Conservation (phyloP, 2,797 vertebrate species). For the Chiloscyllium punctatum region DNA sequence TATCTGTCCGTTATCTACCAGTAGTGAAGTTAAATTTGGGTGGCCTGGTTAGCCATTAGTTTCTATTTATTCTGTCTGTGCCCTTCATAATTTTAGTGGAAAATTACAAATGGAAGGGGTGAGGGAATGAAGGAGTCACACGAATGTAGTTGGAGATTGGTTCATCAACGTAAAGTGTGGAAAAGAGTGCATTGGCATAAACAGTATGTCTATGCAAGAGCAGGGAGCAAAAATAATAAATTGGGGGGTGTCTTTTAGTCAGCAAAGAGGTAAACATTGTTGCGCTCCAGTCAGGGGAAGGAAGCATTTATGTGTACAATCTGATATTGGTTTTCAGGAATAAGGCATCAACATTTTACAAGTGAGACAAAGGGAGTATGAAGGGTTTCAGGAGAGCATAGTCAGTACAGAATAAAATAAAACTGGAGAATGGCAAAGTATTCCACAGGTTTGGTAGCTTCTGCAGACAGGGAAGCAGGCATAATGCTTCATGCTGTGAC, state of each 20-base stretch:
- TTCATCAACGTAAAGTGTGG: too few species aligned
- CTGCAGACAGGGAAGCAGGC: not conserved
- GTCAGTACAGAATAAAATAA: not conserved
- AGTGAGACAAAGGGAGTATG: not conserved
- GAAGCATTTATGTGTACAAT: not conserved
- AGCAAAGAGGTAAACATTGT: not conserved
- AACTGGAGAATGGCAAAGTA: not conserved
- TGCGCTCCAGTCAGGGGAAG: not conserved
- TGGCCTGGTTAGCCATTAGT: too few species aligned
- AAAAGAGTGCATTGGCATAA: too few species aligned
- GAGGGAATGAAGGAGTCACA: too few species aligned
- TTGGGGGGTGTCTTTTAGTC: not conserved
- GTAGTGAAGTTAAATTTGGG: too few species aligned
- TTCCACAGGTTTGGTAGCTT: not conserved
- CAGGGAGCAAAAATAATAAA: not conserved
- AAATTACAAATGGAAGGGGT: too few species aligned
- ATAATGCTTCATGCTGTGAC: not conserved
- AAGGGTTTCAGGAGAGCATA: not conserved
- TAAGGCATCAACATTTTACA: not conserved
- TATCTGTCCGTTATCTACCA: too few species aligned
- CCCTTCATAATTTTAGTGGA: too few species aligned
- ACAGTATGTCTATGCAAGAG: too few species aligned
- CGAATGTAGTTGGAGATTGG: too few species aligned
- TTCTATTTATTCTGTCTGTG: too few species aligned
- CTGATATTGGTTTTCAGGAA: not conserved